Base-by-base conservation (phyloP, 1,140 invertebrate genomes). In the Micrasema minimum region DNA sequence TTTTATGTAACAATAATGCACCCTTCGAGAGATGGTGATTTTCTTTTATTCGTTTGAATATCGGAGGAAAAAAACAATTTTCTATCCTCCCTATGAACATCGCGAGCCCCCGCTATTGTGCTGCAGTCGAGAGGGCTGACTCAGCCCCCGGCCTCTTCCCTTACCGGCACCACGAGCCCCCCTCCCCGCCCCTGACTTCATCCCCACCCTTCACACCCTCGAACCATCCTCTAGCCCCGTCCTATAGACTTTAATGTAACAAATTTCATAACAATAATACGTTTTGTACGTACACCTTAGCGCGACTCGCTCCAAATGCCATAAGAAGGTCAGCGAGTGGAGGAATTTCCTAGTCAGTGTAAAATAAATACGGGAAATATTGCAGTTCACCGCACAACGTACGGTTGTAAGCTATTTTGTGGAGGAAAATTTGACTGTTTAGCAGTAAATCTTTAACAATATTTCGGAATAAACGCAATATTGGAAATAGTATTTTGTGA, bases 251-350 rank as follows among this genome's bases (percentile, higher is more conserved):
- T 62, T 69, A 69, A 62, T 69, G 43, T 69, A 69, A 69, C 67
- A 69, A 69, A 69, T 61, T 69, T 69, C 67, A 38, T 69, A 69
- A 61, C 67, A 69, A 69, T 69, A 62, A 69, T 69, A 69, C 57
- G 48, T 69, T 55, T 61, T 69, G 46, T 69, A 69, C 43, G 45
- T 69, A 61, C 67, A 43, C 50, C 45, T 35, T 12, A n/a, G 22
- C 38, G 61, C 10, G 43, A 26, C 18, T 22, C 38, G 18, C 51
- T 12, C 31, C 43, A 68, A 68, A 68, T 69, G 67, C 67, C 67
- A 62, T 12, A 50, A 61, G 67, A 62, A 62, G 57, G 67, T 61
- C 67, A 38, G 37, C 37, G 41, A 14, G 16, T n/a, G 38, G 59
- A 45, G 41, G 59, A 62, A 62, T 62, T 45, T 62, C 22, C 38